Conservation (phyloP, 2,797 vertebrate genomes). For the Chelmon rostratus region DNA sequence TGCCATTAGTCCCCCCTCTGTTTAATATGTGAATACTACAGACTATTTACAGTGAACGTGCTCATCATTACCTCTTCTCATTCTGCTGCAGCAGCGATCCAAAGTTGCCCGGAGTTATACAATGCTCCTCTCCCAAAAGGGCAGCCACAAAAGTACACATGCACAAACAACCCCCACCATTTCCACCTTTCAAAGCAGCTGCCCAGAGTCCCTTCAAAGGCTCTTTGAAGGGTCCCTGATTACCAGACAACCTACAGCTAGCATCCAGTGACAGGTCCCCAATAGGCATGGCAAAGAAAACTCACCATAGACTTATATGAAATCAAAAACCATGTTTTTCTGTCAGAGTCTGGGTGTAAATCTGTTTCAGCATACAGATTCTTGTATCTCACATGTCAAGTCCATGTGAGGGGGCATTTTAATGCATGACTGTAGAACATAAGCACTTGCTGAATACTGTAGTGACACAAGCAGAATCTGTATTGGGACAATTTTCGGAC, state of each 20-base stretch:
- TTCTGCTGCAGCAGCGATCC: slow-evolving; percentile 15
- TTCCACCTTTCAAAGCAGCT: slow-evolving; percentile 62
- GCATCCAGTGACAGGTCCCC: slow-evolving; percentile 23
- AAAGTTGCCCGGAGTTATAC: slow-evolving; percentile 10
- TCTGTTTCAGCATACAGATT: not conserved
- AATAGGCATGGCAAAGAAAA: slow-evolving; percentile 6
- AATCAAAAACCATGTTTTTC: slow-evolving; percentile 2
- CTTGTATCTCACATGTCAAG: not conserved
- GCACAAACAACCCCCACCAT: slow-evolving; percentile 40
- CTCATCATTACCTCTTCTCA: slow-evolving; percentile 31
- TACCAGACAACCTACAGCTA: slow-evolving; percentile 48
- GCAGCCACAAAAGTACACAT: slow-evolving; percentile 16
- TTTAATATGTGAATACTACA: slow-evolving; percentile 22
- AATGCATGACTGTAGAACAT: not conserved
- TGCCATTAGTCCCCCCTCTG: slow-evolving; percentile 13
- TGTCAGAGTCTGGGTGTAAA: not conserved
- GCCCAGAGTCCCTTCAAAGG: slow-evolving; percentile 60
- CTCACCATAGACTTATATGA: slow-evolving; percentile 2
- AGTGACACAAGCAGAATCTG: not conserved
- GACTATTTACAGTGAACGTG: slow-evolving; percentile 18
- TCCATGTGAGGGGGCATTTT: not conserved
- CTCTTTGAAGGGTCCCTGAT: slow-evolving; percentile 67
- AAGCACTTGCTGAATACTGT: not conserved
- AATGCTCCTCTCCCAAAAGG: slow-evolving; percentile 34
- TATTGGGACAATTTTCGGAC: not conserved